Conservation (phyloP, 2,113 vertebrate species). For the Pteropus alecto region DNA sequence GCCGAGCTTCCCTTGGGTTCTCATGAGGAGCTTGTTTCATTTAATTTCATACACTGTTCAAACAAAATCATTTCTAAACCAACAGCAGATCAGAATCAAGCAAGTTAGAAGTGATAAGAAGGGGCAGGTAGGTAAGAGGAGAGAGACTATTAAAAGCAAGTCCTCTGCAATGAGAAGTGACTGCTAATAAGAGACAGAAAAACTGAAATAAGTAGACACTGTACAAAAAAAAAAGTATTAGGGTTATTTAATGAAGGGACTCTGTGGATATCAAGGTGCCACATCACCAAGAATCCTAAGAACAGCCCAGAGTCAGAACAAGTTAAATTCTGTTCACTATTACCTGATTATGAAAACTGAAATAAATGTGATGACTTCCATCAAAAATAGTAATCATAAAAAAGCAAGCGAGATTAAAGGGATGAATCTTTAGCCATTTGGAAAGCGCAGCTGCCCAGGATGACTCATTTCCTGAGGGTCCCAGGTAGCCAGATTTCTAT, state of each 20-base stretch:
- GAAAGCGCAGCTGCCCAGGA: neutral
- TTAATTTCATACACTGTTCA: neutral
- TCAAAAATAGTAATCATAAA: neutral
- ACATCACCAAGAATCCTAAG: neutral
- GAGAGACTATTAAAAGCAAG: neutral
- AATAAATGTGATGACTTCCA: neutral
- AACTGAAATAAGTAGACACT: neutral
- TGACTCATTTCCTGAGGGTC: neutral
- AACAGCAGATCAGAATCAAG: neutral
- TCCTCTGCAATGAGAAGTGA: neutral
- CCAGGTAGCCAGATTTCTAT: neutral
- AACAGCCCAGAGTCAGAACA: neutral
- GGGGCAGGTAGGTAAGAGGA: neutral
- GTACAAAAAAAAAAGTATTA: neutral
- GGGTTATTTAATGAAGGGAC: neutral
- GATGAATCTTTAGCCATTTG: neutral
- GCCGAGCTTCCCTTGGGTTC: neutral
- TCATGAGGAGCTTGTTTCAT: neutral
- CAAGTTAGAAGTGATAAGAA: neutral
- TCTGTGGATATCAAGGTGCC: neutral
- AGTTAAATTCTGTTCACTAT: neutral
- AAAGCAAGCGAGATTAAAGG: neutral
- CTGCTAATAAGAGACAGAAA: neutral
- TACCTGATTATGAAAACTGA: neutral
- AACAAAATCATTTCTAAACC: slow-evolving; percentile 12